Conservation (phyloP, 1,140 invertebrate genomes). For the Neodiprion fabricii region DNA sequence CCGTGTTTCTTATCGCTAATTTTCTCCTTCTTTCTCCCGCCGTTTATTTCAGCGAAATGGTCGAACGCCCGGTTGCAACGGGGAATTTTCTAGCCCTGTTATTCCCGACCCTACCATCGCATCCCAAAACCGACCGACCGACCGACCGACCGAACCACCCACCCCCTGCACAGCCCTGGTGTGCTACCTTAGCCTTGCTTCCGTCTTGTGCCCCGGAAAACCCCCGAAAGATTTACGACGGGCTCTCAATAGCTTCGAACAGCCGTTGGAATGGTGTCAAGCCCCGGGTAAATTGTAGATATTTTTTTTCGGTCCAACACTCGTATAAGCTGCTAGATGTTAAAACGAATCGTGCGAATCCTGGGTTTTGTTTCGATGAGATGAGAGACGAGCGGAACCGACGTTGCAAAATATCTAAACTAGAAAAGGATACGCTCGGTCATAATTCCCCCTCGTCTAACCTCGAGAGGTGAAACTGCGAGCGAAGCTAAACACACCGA, state of each 20-base stretch:
- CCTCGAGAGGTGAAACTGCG: no score
- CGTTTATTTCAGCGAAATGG: not conserved
- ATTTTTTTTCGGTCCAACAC: not conserved
- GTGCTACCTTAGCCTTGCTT: not conserved
- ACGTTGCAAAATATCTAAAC: no score
- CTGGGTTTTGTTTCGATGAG: no score
- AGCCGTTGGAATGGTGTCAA: not conserved
- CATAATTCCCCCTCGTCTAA: no score
- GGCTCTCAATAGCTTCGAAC: constrained; percentile 1
- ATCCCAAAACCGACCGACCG: not conserved
- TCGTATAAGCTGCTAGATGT: no score
- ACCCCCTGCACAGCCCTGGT: no score
- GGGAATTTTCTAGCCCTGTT: not conserved
- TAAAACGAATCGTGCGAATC: no score
- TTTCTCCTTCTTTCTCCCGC: not conserved
- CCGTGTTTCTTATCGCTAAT: not conserved
- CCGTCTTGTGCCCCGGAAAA: not conserved
- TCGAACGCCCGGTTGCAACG: not conserved
- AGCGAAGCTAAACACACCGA: no score
- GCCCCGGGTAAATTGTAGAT: not conserved
- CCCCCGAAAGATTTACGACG: not conserved
- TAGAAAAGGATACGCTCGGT: no score
- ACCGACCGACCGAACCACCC: not conserved
- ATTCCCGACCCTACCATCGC: not conserved
- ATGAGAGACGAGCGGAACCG: no score